Conservation (phyloP, 2,888 invertebrate species). For the Acanthococcus lagerstroemiae region DNA sequence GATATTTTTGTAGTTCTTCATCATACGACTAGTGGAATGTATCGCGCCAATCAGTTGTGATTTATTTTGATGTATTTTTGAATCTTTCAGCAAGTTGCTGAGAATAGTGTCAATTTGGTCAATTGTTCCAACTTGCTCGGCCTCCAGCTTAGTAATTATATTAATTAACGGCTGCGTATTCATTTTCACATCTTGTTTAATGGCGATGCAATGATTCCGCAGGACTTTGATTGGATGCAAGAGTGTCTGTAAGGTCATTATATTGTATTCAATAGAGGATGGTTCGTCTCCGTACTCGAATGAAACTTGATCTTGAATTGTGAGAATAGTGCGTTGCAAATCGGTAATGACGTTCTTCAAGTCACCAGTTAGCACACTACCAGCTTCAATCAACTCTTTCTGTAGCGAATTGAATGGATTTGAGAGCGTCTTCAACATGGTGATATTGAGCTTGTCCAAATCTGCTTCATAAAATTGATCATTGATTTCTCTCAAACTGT, state of each 20-base stretch:
- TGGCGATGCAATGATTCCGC: slow-evolving; percentile 31
- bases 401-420: slow-evolving; percentile 37
- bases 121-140: slow-evolving; percentile 1
- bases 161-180: neutral
- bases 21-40: neutral
- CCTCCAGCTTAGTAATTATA: neutral
- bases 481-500: slow-evolving; percentile 33
- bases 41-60: neutral
- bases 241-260: slow-evolving; percentile 36
- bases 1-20: neutral
- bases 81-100: neutral
- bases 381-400: slow-evolving; percentile 35
- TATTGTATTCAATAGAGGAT: slow-evolving; percentile 36
- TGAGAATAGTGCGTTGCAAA: slow-evolving; percentile 36
- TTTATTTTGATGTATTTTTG: neutral
- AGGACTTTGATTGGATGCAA: slow-evolving; percentile 36
- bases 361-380: slow-evolving; percentile 32
- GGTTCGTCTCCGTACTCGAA: slow-evolving; percentile 37
- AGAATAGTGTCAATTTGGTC: slow-evolving; percentile 7
- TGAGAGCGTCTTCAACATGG: slow-evolving; percentile 35
- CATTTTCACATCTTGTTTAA: neutral
- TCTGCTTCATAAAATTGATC: slow-evolving; percentile 34
- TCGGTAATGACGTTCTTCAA: slow-evolving; percentile 37
- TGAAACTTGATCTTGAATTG: slow-evolving; percentile 37
- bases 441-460: slow-evolving; percentile 33